Evolutionary conservation across 2,888 invertebrate species (phyloP).

Genomic region (Melitaea athalia): DNA sequence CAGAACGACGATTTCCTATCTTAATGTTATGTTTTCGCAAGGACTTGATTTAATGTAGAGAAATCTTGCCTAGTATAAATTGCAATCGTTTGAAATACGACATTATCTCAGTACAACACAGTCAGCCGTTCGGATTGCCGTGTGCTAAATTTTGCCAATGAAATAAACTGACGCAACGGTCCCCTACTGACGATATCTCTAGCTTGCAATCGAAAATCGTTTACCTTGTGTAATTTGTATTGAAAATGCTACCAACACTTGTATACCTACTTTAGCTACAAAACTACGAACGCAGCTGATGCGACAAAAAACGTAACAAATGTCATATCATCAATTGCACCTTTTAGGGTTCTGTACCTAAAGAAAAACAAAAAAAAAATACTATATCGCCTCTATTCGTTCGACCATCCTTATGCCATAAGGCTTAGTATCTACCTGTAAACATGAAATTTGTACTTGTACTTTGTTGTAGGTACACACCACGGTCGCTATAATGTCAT

Average conservation of each 20-base stretch:
- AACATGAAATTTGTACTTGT: too few relatives aligned
- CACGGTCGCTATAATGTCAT: too few relatives aligned
- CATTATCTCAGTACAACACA: slow-evolving; percentile 42
- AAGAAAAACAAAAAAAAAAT: too few relatives aligned
- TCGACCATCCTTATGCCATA: too few relatives aligned
- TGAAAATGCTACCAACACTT: slow-evolving; percentile 30
- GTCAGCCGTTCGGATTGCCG: slow-evolving; percentile 51
- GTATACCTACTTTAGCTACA: slow-evolving; percentile 10
- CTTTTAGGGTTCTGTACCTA: not conserved
- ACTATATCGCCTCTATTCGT: too few relatives aligned
- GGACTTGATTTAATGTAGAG: slow-evolving; percentile 48
- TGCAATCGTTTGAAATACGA: slow-evolving; percentile 48
- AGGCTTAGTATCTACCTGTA: too few relatives aligned
- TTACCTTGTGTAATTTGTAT: slow-evolving; percentile 43
- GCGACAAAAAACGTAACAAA: slow-evolving; percentile 23
- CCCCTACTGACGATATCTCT: slow-evolving; percentile 59
- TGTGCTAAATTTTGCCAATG: slow-evolving; percentile 62
- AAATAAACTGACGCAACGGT: slow-evolving; percentile 64
- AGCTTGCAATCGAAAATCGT: slow-evolving; percentile 42
- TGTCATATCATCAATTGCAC: slow-evolving; percentile 30
- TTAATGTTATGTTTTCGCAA: slow-evolving; percentile 49
- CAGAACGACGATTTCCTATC: slow-evolving; percentile 44
- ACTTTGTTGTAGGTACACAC: too few relatives aligned
- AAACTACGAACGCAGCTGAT: slow-evolving; percentile 17
- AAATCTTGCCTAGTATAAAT: slow-evolving; percentile 46